Percentiles rank a stretch among this genome's conserved stretches.
phyloP scores from a whole-genome alignment of 2,888 invertebrate genomes.

The Phortica magna region DNA sequence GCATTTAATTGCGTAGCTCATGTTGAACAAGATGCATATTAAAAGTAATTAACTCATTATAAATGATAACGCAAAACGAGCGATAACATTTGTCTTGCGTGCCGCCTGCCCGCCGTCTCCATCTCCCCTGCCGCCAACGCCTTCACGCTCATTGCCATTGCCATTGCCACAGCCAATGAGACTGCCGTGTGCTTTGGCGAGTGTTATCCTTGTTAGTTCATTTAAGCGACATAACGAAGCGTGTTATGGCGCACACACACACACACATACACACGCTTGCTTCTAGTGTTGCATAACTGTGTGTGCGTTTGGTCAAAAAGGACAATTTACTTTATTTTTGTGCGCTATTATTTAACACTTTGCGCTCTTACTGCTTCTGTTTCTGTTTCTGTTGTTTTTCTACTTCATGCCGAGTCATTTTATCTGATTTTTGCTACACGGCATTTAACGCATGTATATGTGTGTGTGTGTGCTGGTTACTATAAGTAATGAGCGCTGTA shows the following conservation, averaged over 20 bases:
- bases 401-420: constrained; percentile 7
- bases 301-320: constrained; percentile 51
- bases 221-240: constrained; percentile 54
- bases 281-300: not conserved
- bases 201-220: constrained; percentile 50
- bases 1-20: constrained; percentile 64
- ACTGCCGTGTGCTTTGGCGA: not conserved
- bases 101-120: not conserved
- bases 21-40: constrained; percentile 72
- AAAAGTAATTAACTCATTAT: constrained; percentile 73
- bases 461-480: constrained; percentile 45
- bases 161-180: not conserved
- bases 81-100: constrained; percentile 16
- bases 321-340: constrained; percentile 45
- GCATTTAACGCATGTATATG: constrained; percentile 30
- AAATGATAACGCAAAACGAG: constrained; percentile 67
- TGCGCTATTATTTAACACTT: constrained; percentile 47
- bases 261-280: constrained; percentile 42
- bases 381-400: not conserved
- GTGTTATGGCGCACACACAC: constrained; percentile 52
- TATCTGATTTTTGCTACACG: constrained; percentile 5
- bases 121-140: not conserved
- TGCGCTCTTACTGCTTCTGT: constrained; percentile 50
- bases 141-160: not conserved
- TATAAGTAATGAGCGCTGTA: constrained; percentile 63